Evolutionary conservation across 2,888 invertebrate genomes (phyloP).

Genomic region (Callinectes sapidus): DNA sequence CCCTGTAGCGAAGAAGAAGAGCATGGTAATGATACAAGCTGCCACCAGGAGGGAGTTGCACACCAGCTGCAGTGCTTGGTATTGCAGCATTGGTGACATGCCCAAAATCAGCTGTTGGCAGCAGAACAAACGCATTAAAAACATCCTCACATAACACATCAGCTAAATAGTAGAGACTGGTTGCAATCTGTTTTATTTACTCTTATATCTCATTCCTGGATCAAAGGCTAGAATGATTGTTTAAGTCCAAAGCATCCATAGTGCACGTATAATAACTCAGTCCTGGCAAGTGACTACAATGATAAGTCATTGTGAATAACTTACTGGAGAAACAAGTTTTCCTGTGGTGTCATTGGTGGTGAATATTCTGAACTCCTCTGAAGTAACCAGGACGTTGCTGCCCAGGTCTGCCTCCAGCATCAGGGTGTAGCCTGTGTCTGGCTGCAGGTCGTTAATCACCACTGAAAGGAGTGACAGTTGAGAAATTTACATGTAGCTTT

Average conservation of each 20-base stretch:
- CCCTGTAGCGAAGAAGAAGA: conserved; percentile 72
- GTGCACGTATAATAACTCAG: neutral
- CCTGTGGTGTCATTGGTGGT: conserved; percentile 41
- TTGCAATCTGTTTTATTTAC: neutral
- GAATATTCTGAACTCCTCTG: conserved; percentile 45
- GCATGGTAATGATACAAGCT: conserved; percentile 70
- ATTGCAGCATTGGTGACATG: conserved; percentile 42
- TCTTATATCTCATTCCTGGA: neutral
- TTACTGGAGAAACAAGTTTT: neutral
- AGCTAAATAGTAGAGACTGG: neutral
- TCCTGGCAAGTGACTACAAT: neutral
- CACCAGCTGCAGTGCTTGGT: conserved; percentile 60
- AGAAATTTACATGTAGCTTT: neutral
- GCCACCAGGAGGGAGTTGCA: conserved; percentile 63
- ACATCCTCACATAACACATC: neutral
- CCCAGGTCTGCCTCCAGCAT: conserved; percentile 57
- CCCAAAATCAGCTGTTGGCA: conserved; percentile 41
- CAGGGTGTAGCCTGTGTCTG: conserved; percentile 59
- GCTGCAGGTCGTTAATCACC: conserved; percentile 43
- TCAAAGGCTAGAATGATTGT: neutral
- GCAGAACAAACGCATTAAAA: neutral
- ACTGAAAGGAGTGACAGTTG: conserved; percentile 35
- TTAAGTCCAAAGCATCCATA: neutral
- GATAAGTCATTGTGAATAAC: neutral
- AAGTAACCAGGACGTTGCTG: conserved; percentile 37